Evolutionary conservation across 2,113 vertebrate genomes (phyloP), one percentile per base, ranked within the genome.

Genomic region (Tinamus guttatus): DNA sequence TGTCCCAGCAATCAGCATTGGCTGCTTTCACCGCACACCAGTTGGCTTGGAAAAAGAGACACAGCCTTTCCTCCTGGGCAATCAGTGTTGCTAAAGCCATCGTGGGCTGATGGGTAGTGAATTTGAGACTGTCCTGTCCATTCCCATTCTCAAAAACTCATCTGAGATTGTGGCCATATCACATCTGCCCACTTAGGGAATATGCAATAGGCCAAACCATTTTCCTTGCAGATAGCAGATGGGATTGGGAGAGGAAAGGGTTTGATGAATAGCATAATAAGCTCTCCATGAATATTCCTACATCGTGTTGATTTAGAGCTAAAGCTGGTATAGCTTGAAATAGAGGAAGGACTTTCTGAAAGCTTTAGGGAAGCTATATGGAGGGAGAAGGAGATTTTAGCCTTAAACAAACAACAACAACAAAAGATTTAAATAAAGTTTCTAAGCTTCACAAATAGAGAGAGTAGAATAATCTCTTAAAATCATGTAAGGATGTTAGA

Each of bases 1-100:
- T 56, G 73, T 30, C 62, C 34, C 24, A 65, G 7, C 22, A 60
- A 69, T 76, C 41, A 69, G 22, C 17, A 2, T 45, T 47, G 11
- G 0, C 41, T 56, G 7, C 0, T 68, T 81, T 71, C 80, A 75
- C 5, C 0, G 0, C 1, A 1, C 13, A 21, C 0, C 0, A 74
- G 47, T 60, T 52, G 19, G 16, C 21, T 81, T 71, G 80, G 56
- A 56, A 80, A n/a, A 47, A 69, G 49, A 52, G 62, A 91, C 30
- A 25, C 16, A 34, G 38, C 22, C 45, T 18, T 75, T 75, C 56
- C 83, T 90, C 58, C 28, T 0, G 0, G 65, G 74, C 69, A 79
- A 21, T 68, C 69, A 56, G 28, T 58, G 14, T 17, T 64, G 52
- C 89, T 71, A 5, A 87, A 93, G 52, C 47, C 74, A 62, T 69